phyloP scores from a whole-genome alignment of 2,888 invertebrate genomes.

The Liopterus haemorrhoidalis region DNA sequence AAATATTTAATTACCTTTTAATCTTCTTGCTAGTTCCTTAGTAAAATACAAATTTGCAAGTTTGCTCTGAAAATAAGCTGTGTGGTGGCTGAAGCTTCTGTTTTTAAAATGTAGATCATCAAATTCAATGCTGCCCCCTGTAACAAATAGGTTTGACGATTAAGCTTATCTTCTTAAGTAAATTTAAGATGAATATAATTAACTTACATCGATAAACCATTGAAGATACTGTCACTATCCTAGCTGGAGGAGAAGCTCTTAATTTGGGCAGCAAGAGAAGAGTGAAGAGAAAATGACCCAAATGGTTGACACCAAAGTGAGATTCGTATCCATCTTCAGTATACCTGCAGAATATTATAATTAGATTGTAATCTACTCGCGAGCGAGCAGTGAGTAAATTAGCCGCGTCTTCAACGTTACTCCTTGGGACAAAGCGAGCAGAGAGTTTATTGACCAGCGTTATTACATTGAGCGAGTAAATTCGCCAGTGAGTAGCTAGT shows the following conservation, averaged over 20 bases:
- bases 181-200: too few relatives aligned
- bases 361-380: too few relatives aligned
- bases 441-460: too few relatives aligned
- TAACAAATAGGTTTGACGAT: too few relatives aligned
- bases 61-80: slow-evolving; percentile 72
- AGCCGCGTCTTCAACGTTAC: too few relatives aligned
- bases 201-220: slow-evolving; percentile 40
- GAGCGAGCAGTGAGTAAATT: too few relatives aligned
- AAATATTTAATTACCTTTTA: too few relatives aligned
- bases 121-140: slow-evolving; percentile 54
- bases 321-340: slow-evolving; percentile 63
- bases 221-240: slow-evolving; percentile 48
- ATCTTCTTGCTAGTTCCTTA: slow-evolving; percentile 56
- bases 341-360: too few relatives aligned
- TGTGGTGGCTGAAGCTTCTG: slow-evolving; percentile 55
- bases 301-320: slow-evolving; percentile 62
- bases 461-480: too few relatives aligned
- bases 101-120: slow-evolving; percentile 67
- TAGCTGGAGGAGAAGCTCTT: slow-evolving; percentile 41
- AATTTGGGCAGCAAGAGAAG: slow-evolving; percentile 46
- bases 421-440: too few relatives aligned
- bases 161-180: too few relatives aligned
- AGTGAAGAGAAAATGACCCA: slow-evolving; percentile 46
- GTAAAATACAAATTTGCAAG: slow-evolving; percentile 72
- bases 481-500: too few relatives aligned